Evolutionary conservation across 2,113 vertebrate genomes (phyloP), one percentile per base, ranked within the genome.

Genomic region (Castor canadensis): DNA sequence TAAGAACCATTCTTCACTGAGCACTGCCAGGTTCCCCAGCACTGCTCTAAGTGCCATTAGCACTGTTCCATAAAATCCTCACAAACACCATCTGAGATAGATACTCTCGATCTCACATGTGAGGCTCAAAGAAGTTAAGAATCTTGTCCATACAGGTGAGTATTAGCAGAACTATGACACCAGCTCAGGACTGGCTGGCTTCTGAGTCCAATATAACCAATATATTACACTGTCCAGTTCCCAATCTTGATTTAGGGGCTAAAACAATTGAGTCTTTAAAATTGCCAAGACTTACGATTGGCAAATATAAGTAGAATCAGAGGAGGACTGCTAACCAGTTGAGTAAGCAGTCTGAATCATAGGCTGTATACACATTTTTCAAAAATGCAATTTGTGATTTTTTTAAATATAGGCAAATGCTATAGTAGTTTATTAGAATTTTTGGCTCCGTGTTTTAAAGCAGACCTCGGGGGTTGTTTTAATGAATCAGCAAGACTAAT

Each of bases 401-500:
- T 92, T 81, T 94, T 86, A 95, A 89, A 79, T 87, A 58, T 38
- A 71, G 71, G 80, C 49, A 71, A 92, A 92, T 91, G 62, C 75
- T 75, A 69, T 69, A 91, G 69, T 60, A 79, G 45, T 94, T 94
- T 87, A 87, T 91, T 93, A 75, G 58, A 82, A 95, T 62, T 80
- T 69, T 93, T 91, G 82, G 15, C 62, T 89, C 56, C 77, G 38
- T 82, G 52, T 62, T 83, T 91, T 87, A 71, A 92, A 94, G 72
- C 54, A 93, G 89, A 58, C 47, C 83, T 96, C 85, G 35, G 69
- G 76, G 38, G 12, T 87, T 89, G 43, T 94, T 95, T 83, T 76
- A 95, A 95, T 91, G 91, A 96, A 81, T 81, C 93, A 58, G 22
- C 76, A 91, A 96, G 80, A 26, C 76, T 90, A 89, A 92, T 90